Base-by-base conservation (phyloP, 2,113 vertebrate species). In the Hassar affinis region DNA sequence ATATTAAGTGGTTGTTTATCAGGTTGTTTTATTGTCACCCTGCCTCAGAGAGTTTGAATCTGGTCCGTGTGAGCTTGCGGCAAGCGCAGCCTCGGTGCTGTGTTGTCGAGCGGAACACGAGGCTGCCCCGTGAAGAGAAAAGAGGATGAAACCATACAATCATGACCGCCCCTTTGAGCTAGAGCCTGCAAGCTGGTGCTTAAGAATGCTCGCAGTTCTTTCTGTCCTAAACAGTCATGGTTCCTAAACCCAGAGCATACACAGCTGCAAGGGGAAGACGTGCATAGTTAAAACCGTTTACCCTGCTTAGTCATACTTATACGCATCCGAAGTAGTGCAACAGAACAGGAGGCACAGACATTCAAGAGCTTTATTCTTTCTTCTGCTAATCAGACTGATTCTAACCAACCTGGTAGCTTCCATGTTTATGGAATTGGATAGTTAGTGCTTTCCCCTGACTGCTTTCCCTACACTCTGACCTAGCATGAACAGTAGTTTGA, bases 1-100 rank as follows among this genome's bases (percentile, higher is more conserved):
- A 84, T 77, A 57, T 78, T 78, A 69, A 78, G 51, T 45, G 47
- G 76, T 33, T 52, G 17, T 61, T 61, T 75, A 62, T 74, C 22
- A 51, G 18, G 81, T 18, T 57, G 38, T 71, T 12, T 42, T 45
- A 57, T 38, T 42, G 74, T 68, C 33, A 2, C 25, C 33, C 10
- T 76, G 27, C 18, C 10, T 35, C 10, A 15, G 25, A 83, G 12
- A 8, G 4, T 47, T 47, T 27, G 30, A 11, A 14, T 54, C 17
- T 4, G 15, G 27, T 10, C 45, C 17, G 8, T 22, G 80, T 47
- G 12, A 33, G 52, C 22, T 59, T 75, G 71, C 30, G 18, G 72
- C 56, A 51, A 80, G 47, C 47, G 3, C 22, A 80, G 78, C n/a
- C 33, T 22, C 22, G 35, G 56, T n/a, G 17, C 45, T 76, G 57